phyloP scores from a whole-genome alignment of 2,113 vertebrate genomes.

The Aspiorhynchus laticeps region DNA sequence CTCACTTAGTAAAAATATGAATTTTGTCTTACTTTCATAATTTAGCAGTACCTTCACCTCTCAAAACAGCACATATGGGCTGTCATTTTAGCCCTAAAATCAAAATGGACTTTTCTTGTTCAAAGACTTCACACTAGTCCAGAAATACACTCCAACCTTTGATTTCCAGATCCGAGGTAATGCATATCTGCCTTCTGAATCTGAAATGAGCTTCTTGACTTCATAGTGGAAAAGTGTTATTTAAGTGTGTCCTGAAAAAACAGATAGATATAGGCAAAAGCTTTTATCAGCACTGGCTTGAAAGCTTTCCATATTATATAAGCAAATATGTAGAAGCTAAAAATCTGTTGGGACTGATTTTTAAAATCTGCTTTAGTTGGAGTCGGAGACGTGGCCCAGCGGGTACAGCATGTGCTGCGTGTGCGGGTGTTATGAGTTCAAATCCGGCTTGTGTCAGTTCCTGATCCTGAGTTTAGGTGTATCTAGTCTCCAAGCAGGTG shows the following conservation, averaged over 20 bases:
- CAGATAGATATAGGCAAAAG: constrained; percentile 1
- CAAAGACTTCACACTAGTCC: constrained; percentile 53
- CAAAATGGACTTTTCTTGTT: constrained; percentile 78
- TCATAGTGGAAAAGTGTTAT: background rate
- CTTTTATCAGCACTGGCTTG: constrained; percentile 2
- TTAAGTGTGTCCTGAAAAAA: background rate
- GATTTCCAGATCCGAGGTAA: constrained; percentile 40
- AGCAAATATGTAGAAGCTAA: background rate
- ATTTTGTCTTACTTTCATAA: constrained; percentile 59
- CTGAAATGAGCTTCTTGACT: background rate
- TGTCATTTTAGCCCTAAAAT: constrained; percentile 61
- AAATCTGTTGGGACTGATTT: background rate
- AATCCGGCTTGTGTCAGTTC: background rate
- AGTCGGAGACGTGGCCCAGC: background rate
- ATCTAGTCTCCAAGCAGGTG: background rate
- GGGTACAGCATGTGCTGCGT: background rate
- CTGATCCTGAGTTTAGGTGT: background rate
- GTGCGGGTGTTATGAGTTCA: background rate
- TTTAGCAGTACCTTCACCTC: constrained; percentile 60
- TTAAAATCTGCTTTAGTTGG: background rate
- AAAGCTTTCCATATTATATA: background rate
- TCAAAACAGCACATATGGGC: constrained; percentile 55
- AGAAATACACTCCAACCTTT: constrained; percentile 36
- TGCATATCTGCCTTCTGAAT: constrained; percentile 14
- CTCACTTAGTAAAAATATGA: constrained; percentile 31